Evolutionary conservation across 2,797 vertebrate genomes (phyloP).

Genomic region (Rallus crepitans): DNA sequence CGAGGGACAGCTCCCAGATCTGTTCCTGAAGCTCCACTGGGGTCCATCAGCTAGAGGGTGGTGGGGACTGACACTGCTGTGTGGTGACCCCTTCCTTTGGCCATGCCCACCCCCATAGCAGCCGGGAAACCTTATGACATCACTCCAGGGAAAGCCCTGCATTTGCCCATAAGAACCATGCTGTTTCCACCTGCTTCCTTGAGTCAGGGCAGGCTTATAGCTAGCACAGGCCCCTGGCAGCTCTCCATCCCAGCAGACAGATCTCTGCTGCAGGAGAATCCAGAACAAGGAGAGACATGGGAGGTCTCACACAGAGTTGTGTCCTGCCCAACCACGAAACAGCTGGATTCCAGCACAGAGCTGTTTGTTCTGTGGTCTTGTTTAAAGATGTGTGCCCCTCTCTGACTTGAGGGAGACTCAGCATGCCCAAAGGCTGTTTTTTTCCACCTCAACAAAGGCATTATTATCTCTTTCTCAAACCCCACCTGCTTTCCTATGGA

Average conservation of each 20-base stretch:
- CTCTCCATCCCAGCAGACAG: neutral
- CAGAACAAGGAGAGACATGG: neutral
- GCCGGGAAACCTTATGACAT: neutral
- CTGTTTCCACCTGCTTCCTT: neutral
- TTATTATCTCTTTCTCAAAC: neutral
- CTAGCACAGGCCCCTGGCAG: no score
- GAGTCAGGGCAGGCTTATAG: neutral
- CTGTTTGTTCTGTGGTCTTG: no score
- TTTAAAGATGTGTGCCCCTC: neutral
- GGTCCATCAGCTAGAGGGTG: fast-evolving
- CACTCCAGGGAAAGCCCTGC: neutral
- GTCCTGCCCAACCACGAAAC: neutral
- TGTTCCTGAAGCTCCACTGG: neutral
- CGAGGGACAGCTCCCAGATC: neutral
- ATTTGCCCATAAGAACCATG: neutral
- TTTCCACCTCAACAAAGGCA: neutral
- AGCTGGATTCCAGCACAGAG: neutral
- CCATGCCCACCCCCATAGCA: neutral
- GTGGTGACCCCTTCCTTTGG: neutral
- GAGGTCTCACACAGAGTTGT: neutral
- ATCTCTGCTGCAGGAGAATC: neutral
- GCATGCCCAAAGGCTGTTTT: neutral
- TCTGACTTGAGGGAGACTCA: neutral
- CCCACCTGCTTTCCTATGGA: neutral
- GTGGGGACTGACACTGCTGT: neutral